These are phyloP conservation scores for Eumerus sabulonum DNA, from an alignment of 2,888 invertebrate genomes.

Conservation along the genomic window DNA sequence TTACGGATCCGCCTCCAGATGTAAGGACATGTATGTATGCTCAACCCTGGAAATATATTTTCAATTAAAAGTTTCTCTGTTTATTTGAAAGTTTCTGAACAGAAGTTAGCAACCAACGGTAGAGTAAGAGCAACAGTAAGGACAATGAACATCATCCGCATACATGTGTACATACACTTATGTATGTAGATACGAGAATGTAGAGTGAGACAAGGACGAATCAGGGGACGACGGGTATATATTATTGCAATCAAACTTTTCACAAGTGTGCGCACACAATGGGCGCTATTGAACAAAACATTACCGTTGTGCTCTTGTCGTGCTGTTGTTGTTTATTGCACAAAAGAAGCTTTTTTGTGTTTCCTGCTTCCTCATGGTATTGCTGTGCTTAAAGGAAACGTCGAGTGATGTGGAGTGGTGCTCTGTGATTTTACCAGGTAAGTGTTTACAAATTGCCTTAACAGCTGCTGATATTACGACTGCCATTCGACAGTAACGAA, in stretches of 20 bases:
- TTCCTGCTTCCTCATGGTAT: too few relatives aligned
- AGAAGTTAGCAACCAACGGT: neutral
- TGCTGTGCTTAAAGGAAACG: constrained; percentile 10
- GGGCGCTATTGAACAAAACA: constrained; percentile 28
- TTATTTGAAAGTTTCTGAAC: constrained; percentile 40
- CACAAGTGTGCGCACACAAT: constrained; percentile 40
- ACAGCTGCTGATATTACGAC: constrained; percentile 20
- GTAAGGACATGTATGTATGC: constrained; percentile 1
- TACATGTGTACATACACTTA: too few relatives aligned
- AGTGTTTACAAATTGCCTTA: constrained; percentile 13
- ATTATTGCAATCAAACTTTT: constrained; percentile 51
- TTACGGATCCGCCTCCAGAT: too few relatives aligned
- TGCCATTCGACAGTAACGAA: constrained; percentile 33
- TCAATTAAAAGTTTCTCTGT: constrained; percentile 60
- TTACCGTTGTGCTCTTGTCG: neutral
- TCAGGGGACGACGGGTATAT: constrained; percentile 9
- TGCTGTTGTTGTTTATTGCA: too few relatives aligned
- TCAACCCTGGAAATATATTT: constrained; percentile 44
- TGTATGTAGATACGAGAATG: too few relatives aligned
- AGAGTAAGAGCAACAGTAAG: neutral
- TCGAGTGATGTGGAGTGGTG: neutral
- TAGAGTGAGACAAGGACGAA: too few relatives aligned
- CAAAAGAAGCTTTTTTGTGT: too few relatives aligned
- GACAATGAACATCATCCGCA: constrained; percentile 3
- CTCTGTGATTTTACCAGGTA: constrained; percentile 28